phyloP scores from a whole-genome alignment of 2,113 vertebrate species.

The Nannobrachium achirus region DNA sequence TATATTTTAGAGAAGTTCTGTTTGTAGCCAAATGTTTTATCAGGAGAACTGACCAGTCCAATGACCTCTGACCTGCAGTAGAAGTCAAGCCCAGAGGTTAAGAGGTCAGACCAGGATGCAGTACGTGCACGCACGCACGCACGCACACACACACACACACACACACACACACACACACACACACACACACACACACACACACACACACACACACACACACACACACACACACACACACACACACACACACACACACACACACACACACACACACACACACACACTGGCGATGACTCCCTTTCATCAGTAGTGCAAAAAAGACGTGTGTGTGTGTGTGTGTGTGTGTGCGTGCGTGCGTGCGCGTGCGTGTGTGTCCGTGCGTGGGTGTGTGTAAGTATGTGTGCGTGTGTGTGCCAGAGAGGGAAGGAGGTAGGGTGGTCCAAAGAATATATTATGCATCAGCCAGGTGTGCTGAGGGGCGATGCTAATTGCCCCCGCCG shows the following conservation, averaged over 20 bases:
- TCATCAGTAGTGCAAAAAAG: slow-evolving; percentile 38
- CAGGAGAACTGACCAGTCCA: slow-evolving; percentile 11
- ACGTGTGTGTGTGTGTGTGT: neutral
- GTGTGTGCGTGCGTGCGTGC: slow-evolving; percentile 5
- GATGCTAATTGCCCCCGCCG: slow-evolving; percentile 81
- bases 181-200: neutral
- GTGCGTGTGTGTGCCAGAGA: slow-evolving; percentile 32
- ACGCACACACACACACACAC: slow-evolving; percentile 11
- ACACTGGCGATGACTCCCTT: slow-evolving; percentile 32
- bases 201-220: slow-evolving; percentile 20
- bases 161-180: slow-evolving; percentile 11
- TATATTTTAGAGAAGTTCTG: neutral
- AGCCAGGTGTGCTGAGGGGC: slow-evolving; percentile 75
- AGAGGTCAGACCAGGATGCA: slow-evolving; percentile 30
- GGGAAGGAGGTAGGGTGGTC: slow-evolving; percentile 40
- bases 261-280: slow-evolving; percentile 16
- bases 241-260: slow-evolving; percentile 1
- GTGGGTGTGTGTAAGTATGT: slow-evolving; percentile 27
- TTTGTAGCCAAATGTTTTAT: neutral
- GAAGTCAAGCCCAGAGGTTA: slow-evolving; percentile 28
- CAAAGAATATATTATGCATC: slow-evolving; percentile 82
- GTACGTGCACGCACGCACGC: slow-evolving; percentile 2
- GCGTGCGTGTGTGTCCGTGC: slow-evolving; percentile 22
- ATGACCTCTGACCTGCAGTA: slow-evolving; percentile 35
- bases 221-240: neutral